Evolutionary conservation across 2,797 vertebrate species (phyloP), one percentile per base, ranked within the genome.

Genomic region (Simalia tracyae): DNA sequence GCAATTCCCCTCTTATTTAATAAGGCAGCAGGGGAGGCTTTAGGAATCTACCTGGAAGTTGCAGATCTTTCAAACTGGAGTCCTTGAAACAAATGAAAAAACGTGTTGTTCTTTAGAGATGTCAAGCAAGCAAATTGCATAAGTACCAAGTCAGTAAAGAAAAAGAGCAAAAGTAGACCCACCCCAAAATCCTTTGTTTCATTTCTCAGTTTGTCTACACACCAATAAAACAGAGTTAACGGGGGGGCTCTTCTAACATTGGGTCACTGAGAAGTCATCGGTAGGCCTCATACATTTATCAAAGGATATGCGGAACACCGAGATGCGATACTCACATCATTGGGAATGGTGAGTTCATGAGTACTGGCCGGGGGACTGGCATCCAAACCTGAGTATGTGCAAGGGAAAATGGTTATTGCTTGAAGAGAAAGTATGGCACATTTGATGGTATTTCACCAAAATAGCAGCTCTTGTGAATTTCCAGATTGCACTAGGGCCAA

Each of bases 301-400:
- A 0, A 24, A 36, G 63, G 10, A 61, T 86, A 6, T 3, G 90
- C 84, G 93, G 95, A 96, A 72, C 61, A 72, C 46, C 92, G 88
- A 95, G 61, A 85, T 87, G 36, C 63, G 11, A 94, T 98, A 99
- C 99, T 99, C 98, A 99, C 99, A 98, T 99, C 99, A 97, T 99
- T 99, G 97, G 99, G 99, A 98, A 99, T 99, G 98, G 98, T 98
- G 98, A 99, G 99, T 98, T 99, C 99, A 95, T 99, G 99, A 98
- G 99, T 99, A 98, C 99, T 99, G 98, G 99, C 98, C 96, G 98
- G 98, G 97, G 99, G 98, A 98, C 98, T 99, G 98, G 98, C 98
- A 97, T 99, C 99, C 99, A 99, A 96, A 99, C 99, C 99, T 99
- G 97, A 94, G 96, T 91, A 97, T 91, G 97, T 91, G 96, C 94